Evolutionary conservation across 37 sponge, comb jelly and placozoan genomes (phyloP).

Genomic region (Diacarnus erythraeanus): DNA sequence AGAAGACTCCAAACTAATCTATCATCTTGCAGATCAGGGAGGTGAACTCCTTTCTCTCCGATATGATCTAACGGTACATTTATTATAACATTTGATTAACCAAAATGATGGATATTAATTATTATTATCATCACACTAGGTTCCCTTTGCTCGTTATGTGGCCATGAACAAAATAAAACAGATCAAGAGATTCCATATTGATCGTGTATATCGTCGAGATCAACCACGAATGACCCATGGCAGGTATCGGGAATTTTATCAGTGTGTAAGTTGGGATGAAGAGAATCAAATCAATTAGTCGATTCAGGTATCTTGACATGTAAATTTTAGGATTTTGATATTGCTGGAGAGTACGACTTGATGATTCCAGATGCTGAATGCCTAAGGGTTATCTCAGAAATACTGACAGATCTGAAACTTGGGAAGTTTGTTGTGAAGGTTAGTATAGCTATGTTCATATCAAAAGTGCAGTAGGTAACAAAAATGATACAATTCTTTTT

Average conservation of each 20-base stretch:
- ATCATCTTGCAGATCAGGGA: conserved; percentile 97
- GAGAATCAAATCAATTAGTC: too few relatives aligned
- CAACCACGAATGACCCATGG: conserved; percentile 95
- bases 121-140: conserved; percentile 42
- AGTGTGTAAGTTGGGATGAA: conserved; percentile 97
- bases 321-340: conserved; percentile 93
- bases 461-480: too few relatives aligned
- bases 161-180: conserved; percentile 93
- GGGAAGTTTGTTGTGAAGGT: conserved; percentile 93
- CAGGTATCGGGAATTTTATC: conserved; percentile 96
- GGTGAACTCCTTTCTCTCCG: conserved; percentile 95
- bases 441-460: not conserved
- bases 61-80: conserved; percentile 94
- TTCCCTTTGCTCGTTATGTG: conserved; percentile 93
- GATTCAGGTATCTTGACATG: too few relatives aligned
- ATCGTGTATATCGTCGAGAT: conserved; percentile 95
- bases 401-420: conserved; percentile 84
- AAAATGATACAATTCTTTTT: too few relatives aligned
- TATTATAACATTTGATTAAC: conserved; percentile 11
- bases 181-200: conserved; percentile 98
- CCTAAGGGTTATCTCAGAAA: conserved; percentile 83
- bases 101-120: too few relatives aligned
- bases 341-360: conserved; percentile 96
- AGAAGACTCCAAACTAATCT: conserved; percentile 97
- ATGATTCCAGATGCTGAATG: conserved; percentile 98